These are phyloP conservation scores for Tetraodon nigroviridis DNA, from an alignment of 2,113 vertebrate genomes.

Conservation along the genomic window DNA sequence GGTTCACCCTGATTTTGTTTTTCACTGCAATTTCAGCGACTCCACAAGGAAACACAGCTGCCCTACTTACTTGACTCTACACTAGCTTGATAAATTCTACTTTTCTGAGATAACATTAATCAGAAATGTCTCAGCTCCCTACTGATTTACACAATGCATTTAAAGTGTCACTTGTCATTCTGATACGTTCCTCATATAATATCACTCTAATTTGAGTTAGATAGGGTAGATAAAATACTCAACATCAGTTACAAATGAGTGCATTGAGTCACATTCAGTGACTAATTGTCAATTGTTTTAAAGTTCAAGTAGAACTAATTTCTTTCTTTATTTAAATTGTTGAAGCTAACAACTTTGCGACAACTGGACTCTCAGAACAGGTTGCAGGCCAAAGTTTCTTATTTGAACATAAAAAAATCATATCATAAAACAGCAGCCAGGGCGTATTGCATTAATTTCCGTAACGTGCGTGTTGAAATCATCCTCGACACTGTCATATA, in stretches of 20 bases:
- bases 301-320: slow-evolving; percentile 8
- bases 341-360: not conserved
- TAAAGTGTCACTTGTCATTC: slow-evolving; percentile 4
- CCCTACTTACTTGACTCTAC: slow-evolving; percentile 31
- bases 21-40: slow-evolving; percentile 14
- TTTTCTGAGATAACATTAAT: slow-evolving; percentile 34
- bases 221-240: not conserved
- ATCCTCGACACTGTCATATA: not conserved
- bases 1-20: slow-evolving; percentile 1
- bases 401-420: not conserved
- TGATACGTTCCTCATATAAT: not conserved
- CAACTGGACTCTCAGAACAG: slow-evolving; percentile 18
- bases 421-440: not conserved
- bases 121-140: slow-evolving; percentile 14
- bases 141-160: slow-evolving; percentile 31
- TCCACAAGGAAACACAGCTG: slow-evolving; percentile 29
- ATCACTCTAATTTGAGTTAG: slow-evolving; percentile 6
- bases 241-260: not conserved
- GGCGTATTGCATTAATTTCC: slow-evolving; percentile 1
- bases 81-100: slow-evolving; percentile 29
- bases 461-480: not conserved
- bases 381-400: slow-evolving; percentile 14
- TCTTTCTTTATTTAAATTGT: not conserved
- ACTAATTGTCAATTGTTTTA: slow-evolving; percentile 1
- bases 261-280: slow-evolving; percentile 4